phyloP scores from a whole-genome alignment of 2,113 vertebrate genomes.

The Lagenorhynchus albirostris region DNA sequence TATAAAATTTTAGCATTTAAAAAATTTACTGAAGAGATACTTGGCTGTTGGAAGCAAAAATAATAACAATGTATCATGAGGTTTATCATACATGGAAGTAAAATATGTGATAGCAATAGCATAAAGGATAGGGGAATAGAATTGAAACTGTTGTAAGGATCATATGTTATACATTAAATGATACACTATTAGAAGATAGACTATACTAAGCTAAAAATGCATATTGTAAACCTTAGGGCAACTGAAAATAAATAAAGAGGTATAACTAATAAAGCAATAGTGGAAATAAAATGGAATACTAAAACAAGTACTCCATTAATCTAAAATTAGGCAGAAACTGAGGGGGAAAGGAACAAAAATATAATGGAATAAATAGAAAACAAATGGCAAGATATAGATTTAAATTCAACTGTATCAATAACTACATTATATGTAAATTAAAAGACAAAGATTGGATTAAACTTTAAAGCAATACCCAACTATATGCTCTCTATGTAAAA shows the following conservation, averaged over 20 bases:
- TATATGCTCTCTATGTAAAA: neutral
- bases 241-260: neutral
- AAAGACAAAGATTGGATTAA: neutral
- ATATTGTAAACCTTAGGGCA: neutral
- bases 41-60: constrained; percentile 7
- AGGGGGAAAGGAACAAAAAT: neutral
- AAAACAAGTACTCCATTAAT: neutral
- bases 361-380: neutral
- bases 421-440: neutral
- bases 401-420: neutral
- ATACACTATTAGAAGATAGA: neutral
- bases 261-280: neutral
- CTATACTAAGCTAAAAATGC: neutral
- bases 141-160: neutral
- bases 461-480: neutral
- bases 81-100: neutral
- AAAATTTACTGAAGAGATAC: neutral
- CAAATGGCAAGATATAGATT: neutral
- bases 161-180: neutral
- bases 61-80: neutral
- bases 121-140: neutral
- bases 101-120: neutral
- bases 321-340: neutral
- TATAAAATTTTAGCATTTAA: constrained; percentile 8
- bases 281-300: neutral